phyloP scores from a whole-genome alignment of 1,140 invertebrate genomes.

The Subanguina moxae region DNA sequence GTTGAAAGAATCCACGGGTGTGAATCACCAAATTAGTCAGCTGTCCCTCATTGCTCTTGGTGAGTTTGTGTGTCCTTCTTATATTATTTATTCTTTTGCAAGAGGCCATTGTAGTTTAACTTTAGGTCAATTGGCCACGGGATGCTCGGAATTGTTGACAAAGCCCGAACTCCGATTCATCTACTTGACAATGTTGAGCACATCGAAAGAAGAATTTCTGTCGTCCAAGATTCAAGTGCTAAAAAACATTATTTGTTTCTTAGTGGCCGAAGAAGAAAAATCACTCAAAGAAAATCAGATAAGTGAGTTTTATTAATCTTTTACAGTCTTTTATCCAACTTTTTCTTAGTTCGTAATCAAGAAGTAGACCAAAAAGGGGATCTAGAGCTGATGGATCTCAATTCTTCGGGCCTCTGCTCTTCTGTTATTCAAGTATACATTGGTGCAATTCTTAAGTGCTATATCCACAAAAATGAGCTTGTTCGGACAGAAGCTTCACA shows the following conservation, averaged over 20 bases:
- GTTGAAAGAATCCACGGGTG: not conserved
- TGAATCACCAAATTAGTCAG: conserved; percentile 18
- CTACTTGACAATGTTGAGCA: conserved; percentile 78
- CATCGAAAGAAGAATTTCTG: conserved; percentile 66
- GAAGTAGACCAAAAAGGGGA: conserved; percentile 40
- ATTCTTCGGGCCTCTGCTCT: conserved; percentile 75
- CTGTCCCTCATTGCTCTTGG: conserved; percentile 30
- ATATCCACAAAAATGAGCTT: conserved; percentile 70
- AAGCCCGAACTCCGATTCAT: conserved; percentile 77
- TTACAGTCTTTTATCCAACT: not conserved
- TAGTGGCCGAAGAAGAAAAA: conserved; percentile 86
- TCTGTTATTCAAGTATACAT: conserved; percentile 95
- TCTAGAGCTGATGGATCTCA: conserved; percentile 63
- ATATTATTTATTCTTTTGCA: not conserved
- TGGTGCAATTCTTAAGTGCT: conserved; percentile 86
- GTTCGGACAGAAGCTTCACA: conserved; percentile 66
- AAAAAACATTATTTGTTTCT: conserved; percentile 86
- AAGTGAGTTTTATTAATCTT: not conserved
- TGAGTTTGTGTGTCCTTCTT: not conserved
- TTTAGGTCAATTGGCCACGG: conserved; percentile 74
- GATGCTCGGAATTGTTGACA: conserved; percentile 91
- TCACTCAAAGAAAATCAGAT: conserved; percentile 85
- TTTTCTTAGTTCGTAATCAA: conserved; percentile 33
- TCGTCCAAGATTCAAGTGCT: conserved; percentile 76
- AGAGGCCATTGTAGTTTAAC: not conserved